phyloP scores from a whole-genome alignment of 2,113 vertebrate species.

The Leptocoma aspasia region DNA sequence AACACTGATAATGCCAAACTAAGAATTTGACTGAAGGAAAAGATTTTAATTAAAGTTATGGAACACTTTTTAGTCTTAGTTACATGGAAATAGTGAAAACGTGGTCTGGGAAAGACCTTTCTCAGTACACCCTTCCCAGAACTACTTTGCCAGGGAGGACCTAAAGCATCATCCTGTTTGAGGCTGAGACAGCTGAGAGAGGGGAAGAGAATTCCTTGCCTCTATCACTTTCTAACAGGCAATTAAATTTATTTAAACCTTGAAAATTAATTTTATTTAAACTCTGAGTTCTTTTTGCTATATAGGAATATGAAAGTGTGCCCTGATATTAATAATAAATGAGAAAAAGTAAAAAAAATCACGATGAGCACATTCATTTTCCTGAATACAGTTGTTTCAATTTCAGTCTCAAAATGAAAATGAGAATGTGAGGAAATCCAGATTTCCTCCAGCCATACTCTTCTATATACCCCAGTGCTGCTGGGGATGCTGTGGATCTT shows the following conservation, averaged over 20 bases:
- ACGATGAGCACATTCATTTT: not conserved
- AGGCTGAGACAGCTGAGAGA: not conserved
- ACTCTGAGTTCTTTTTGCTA: not conserved
- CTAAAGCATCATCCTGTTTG: not conserved
- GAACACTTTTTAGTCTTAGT: not conserved
- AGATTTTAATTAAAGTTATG: not conserved
- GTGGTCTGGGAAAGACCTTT: not conserved
- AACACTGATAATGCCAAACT: not conserved
- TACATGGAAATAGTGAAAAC: not conserved
- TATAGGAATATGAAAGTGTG: not conserved
- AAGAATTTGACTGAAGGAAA: not conserved
- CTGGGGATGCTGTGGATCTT: not conserved
- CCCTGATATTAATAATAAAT: not conserved
- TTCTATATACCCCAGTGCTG: not conserved
- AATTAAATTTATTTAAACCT: not conserved
- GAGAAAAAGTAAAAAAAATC: not conserved
- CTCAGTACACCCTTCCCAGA: not conserved
- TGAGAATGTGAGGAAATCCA: not conserved
- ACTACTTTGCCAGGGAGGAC: not conserved
- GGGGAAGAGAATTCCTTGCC: not conserved
- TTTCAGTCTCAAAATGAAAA: not conserved
- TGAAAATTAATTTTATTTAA: constrained; percentile 8
- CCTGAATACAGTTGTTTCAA: not conserved
- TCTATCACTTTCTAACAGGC: not conserved
- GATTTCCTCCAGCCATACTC: not conserved